Evolutionary conservation across 2,113 vertebrate species (phyloP).

Genomic region (Carassius auratus): DNA sequence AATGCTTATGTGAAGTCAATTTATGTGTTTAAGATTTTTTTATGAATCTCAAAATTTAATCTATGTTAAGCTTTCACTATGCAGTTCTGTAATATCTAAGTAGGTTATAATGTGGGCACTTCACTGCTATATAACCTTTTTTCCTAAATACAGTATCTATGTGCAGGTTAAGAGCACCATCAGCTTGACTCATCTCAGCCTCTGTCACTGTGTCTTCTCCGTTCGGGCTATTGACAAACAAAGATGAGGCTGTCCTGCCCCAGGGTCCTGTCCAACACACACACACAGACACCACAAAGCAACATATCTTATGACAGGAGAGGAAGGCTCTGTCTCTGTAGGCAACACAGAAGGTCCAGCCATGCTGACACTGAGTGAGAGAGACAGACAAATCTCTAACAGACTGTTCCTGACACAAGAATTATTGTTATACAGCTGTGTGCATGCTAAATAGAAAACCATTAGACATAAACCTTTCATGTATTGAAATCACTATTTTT

Average conservation of each 20-base stretch:
- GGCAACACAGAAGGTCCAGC: constrained; percentile 72
- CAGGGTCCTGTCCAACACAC: neutral
- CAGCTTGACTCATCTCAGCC: constrained; percentile 2
- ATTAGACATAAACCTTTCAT: neutral
- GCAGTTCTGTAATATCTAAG: neutral
- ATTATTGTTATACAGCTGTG: constrained; percentile 71
- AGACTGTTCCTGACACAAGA: constrained; percentile 97
- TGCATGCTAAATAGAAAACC: neutral
- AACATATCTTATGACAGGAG: constrained; percentile 59
- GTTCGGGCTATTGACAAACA: constrained; percentile 24
- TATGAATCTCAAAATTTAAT: neutral
- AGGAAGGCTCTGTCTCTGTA: constrained; percentile 62
- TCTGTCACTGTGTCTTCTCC: constrained; percentile 1
- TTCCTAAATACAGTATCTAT: neutral
- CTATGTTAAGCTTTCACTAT: neutral
- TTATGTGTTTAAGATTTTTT: neutral
- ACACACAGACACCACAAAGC: constrained; percentile 4
- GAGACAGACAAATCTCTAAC: constrained; percentile 86
- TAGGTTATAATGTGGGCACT: neutral
- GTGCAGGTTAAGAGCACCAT: constrained; percentile 16
- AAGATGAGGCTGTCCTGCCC: neutral
- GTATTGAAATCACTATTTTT: neutral
- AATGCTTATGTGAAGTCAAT: neutral
- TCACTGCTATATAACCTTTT: neutral
- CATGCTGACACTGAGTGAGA: constrained; percentile 80